A percentile compares a stretch with the other conserved stretches of the same genome.
phyloP scores from a whole-genome alignment of 2,797 vertebrate genomes.

The Pelochelys cantorii region DNA sequence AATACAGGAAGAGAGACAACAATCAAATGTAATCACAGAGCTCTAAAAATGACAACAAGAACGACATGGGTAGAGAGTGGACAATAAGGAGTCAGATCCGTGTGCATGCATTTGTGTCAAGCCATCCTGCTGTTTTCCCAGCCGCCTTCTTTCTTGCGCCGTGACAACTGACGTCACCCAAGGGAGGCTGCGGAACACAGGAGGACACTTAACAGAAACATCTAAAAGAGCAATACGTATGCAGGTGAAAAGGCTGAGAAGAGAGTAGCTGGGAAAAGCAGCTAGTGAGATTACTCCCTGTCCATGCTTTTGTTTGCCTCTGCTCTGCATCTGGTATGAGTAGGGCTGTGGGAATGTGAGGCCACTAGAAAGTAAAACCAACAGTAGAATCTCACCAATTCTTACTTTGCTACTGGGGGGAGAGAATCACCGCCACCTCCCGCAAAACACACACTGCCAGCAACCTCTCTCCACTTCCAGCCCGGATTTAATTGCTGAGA shows the following conservation, averaged over 20 bases:
- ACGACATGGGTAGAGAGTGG: constrained; percentile 61
- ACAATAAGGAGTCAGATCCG: constrained; percentile 57
- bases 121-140: not conserved
- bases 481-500: rapidly evolving
- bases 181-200: not conserved
- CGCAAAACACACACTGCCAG: not conserved
- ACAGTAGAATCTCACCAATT: not conserved
- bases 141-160: not conserved
- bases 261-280: not conserved
- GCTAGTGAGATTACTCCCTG: not conserved
- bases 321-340: not conserved
- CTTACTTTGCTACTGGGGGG: not conserved
- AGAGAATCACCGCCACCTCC: not conserved
- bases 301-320: not conserved
- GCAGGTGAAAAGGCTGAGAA: not conserved
- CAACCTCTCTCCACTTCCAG: rapidly evolving
- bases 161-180: not conserved
- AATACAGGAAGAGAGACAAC: constrained; percentile 60
- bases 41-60: constrained; percentile 11
- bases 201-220: not conserved
- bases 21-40: constrained; percentile 12
- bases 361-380: not conserved
- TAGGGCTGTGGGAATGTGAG: not conserved
- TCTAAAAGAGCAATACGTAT: not conserved
- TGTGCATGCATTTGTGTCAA: not conserved